Percentiles rank a stretch among this genome's conserved stretches.
Conservation (phyloP, 2,797 vertebrate species). For the Poeciliopsis presidionis region DNA sequence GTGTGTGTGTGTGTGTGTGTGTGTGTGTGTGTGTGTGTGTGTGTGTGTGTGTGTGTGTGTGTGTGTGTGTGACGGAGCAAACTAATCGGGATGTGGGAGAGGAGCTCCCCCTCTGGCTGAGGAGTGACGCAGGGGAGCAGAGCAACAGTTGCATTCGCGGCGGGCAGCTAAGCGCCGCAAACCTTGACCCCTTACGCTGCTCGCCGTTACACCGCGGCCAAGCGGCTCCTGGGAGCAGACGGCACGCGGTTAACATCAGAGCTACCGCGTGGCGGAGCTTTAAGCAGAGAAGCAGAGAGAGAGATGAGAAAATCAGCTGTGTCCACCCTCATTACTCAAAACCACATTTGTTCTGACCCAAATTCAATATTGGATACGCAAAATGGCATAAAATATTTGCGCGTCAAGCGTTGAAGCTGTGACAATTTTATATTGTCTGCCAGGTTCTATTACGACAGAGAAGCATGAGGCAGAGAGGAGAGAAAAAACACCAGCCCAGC, state of each 20-base stretch:
- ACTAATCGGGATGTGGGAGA: slow-evolving; percentile 59
- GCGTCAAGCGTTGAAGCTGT: slow-evolving; percentile 23
- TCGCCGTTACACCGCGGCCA: slow-evolving; percentile 5
- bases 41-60: too few species aligned
- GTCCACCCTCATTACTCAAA: slow-evolving; percentile 52
- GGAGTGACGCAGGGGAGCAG: slow-evolving; percentile 44
- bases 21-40: too few species aligned
- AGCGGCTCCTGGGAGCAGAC: slow-evolving; percentile 33
- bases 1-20: too few species aligned
- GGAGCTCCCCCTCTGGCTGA: slow-evolving; percentile 69
- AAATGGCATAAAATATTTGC: slow-evolving; percentile 45
- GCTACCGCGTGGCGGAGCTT: slow-evolving; percentile 12
- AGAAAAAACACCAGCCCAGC: slow-evolving; percentile 12
- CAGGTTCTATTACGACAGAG: slow-evolving; percentile 63
- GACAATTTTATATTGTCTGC: slow-evolving; percentile 62
- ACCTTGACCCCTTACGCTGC: slow-evolving; percentile 53
- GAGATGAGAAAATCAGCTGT: slow-evolving; percentile 54
- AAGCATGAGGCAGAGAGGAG: background rate
- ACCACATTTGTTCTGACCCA: slow-evolving; percentile 44
- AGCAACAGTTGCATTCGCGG: slow-evolving; percentile 67
- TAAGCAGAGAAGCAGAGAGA: slow-evolving; percentile 9
- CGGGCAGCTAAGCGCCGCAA: slow-evolving; percentile 47
- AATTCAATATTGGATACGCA: slow-evolving; percentile 62
- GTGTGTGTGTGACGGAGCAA: slow-evolving; percentile 1
- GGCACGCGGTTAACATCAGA: slow-evolving; percentile 22